Evolutionary conservation across 53 echinoderm and acorn worm genomes (phyloP), one percentile per base, ranked within the genome.

Genomic region (Hippasteria phrygiana): DNA sequence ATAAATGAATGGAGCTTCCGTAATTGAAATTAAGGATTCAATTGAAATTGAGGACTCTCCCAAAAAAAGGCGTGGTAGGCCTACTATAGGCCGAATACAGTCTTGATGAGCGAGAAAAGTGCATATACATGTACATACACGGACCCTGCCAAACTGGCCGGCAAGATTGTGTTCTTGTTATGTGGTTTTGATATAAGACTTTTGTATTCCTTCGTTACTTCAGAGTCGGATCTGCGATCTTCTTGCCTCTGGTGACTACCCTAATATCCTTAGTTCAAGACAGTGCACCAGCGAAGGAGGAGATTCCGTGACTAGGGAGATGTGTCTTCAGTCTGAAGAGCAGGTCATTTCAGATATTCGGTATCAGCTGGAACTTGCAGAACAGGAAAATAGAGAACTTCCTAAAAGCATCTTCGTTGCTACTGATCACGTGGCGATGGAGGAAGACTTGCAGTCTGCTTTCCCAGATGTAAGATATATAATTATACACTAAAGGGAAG

Each of bases 351-450:
- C 87, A 55, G 94, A 96, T 67, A 91, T 94, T n/a, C 29, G 90
- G 34, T 56, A 56, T 18, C 67, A 75, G 47, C 45, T 88, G 9
- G 24, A 62, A 29, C 62, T 75, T 31, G 62, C 85, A 6, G 56
- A 56, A 13, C 62, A 90, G 62, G 56, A 71, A 26, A 1, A 29
- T 16, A 36, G 63, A 17, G 90, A 90, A 38, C 65, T 92, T 1
- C 72, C 93, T n/a, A 91, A 83, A 56, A 94, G 91, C 32, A 91
- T 99, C 59, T 99, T 94, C 74, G 80, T 99, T 10, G 95, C 96
- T 12, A 99, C 99, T 0, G 99, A 99, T 93, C 99, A 99, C 73
- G 93, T 94, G 33, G 85, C 96, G 0, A 99, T 99, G 99, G 89
- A 96, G 66, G 99, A 99, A 18, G 95, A 99, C 37, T 53, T 99